Evolutionary conservation across 2,113 vertebrate species (phyloP).

Genomic region (Eulemur rufifrons): DNA sequence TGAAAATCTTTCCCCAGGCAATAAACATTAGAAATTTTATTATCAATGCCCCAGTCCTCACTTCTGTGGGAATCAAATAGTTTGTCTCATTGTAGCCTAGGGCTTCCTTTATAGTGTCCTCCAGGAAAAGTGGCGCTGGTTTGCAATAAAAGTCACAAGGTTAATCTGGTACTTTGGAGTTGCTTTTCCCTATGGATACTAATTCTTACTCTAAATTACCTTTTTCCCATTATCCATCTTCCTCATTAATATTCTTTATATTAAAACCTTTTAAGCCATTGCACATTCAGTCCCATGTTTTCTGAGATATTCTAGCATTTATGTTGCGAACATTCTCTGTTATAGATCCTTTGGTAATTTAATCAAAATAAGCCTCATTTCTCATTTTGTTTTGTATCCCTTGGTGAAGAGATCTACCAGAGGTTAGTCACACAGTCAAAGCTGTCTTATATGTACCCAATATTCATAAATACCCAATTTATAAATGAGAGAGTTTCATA

Average conservation of each 20-base stretch:
- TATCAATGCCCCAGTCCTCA: conserved; percentile 9
- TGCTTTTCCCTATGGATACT: not conserved
- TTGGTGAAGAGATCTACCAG: not conserved
- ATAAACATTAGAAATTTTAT: conserved; percentile 68
- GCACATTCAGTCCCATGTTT: not conserved
- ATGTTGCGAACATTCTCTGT: not conserved
- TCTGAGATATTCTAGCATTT: not conserved
- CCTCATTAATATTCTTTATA: conserved; percentile 50
- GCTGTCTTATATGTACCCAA: not conserved
- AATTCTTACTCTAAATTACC: conserved; percentile 47
- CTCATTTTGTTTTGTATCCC: not conserved
- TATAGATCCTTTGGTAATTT: not conserved
- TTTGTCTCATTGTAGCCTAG: not conserved
- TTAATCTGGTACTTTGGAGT: conserved; percentile 37
- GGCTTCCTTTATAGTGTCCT: conserved; percentile 46
- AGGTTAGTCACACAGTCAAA: not conserved
- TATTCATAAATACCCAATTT: not conserved
- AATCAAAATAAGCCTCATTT: not conserved
- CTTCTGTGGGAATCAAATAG: conserved; percentile 43
- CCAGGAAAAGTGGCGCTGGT: not conserved
- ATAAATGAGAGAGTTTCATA: not conserved
- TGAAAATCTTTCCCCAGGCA: conserved; percentile 67
- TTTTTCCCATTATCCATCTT: conserved; percentile 20
- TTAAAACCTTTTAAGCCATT: conserved; percentile 9
- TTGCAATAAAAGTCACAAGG: conserved; percentile 51